Conservation (phyloP, 2,797 vertebrate genomes). For the Pangasius krempfi region DNA sequence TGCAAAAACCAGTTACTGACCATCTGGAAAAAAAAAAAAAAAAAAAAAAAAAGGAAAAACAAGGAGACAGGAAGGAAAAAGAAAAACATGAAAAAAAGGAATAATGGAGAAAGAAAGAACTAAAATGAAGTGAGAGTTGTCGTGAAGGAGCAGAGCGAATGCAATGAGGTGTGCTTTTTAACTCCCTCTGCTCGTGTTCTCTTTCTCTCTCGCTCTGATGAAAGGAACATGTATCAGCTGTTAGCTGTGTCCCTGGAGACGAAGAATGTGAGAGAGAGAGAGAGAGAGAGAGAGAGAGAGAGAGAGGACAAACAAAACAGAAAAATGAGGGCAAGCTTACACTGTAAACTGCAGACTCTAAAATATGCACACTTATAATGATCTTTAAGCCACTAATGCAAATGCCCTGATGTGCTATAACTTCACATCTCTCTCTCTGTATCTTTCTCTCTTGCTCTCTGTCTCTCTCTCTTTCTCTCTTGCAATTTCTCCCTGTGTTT, state of each 20-base stretch:
- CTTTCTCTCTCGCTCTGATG: conserved; percentile 37
- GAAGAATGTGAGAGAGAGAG: neutral
- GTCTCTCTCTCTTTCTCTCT: neutral
- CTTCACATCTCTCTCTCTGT: neutral
- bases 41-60: too few relatives aligned
- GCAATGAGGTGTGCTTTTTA: conserved; percentile 2
- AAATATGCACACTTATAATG: neutral
- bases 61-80: neutral
- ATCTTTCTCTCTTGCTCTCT: conserved; percentile 3
- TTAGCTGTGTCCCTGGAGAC: conserved; percentile 23
- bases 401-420: neutral
- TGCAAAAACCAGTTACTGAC: neutral
- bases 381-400: neutral
- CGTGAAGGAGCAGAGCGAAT: neutral
- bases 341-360: neutral
- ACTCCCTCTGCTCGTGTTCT: conserved; percentile 23
- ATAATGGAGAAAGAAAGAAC: neutral
- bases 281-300: neutral
- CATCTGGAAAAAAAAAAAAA: conserved; percentile 12
- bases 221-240: conserved; percentile 18
- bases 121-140: neutral
- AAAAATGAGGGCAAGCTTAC: conserved; percentile 12
- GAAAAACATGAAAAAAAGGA: neutral
- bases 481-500: fast-evolving
- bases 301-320: conserved; percentile 18